Evolutionary conservation across 2,113 vertebrate species (phyloP), one percentile per base, ranked within the genome.

Genomic region (Perccottus glenii): DNA sequence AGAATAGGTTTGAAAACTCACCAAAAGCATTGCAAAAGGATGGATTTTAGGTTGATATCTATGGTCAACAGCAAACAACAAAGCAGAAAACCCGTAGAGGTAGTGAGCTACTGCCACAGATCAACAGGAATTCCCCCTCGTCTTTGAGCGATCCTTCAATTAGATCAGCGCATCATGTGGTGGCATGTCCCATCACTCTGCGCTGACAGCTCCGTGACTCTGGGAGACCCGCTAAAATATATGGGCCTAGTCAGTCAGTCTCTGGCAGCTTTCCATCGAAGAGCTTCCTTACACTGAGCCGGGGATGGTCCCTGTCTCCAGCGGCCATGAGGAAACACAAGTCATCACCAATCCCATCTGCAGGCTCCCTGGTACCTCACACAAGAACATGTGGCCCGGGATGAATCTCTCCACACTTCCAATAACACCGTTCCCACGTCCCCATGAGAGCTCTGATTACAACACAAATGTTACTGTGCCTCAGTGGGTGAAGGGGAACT

Each of bases 141-240:
- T 72, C 82, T 85, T 74, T 78, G 71, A 81, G 79, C 83, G 62
- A 75, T 85, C 58, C 70, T 73, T 70, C 82, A 86, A 85, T 86
- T 85, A 88, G 77, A 84, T 80, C 82, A 73, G 72, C 81, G 67
- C 52, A 82, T 86, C 85, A 85, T 74, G 81, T 83, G 73, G 66
- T 47, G 75, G 67, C 83, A 73, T 67, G 65, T 72, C 75, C 68
- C 84, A 87, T 89, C 87, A 86, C 57, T 87, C 83, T 80, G 66
- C 14, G 62, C 57, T 83, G 88, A 82, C 85, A 88, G 82, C 82
- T 82, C 67, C 4, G 68, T 79, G 82, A 84, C 83, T 87, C 77
- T 73, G 73, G 47, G 77, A 81, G 75, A 78, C 72, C 55, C 64
- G 67, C 74, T 62, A 79, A 84, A 82, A 85, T 85, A 53, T 83